Evolutionary conservation across 2,113 vertebrate genomes (phyloP).

Genomic region (Muscicapa adusta): DNA sequence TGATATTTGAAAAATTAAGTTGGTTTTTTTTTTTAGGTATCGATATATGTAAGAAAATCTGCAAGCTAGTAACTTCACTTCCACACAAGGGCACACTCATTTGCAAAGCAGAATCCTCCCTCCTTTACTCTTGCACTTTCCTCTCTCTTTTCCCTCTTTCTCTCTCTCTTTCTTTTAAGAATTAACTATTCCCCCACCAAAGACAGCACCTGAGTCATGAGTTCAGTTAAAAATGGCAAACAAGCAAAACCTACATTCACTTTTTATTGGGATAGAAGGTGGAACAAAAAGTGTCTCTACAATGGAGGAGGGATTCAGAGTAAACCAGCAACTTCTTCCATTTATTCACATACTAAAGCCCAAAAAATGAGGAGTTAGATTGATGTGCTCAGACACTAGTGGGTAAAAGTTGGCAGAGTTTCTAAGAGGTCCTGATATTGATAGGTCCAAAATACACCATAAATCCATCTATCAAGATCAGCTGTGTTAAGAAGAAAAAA

Average conservation of each 20-base stretch:
- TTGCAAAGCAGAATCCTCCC: neutral
- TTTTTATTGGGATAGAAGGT: neutral
- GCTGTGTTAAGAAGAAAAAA: neutral
- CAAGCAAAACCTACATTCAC: neutral
- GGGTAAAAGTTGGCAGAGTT: neutral
- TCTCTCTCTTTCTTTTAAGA: neutral
- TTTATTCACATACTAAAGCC: neutral
- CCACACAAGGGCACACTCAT: neutral
- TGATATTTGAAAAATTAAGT: neutral
- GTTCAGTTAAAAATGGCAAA: neutral
- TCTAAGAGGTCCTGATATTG: neutral
- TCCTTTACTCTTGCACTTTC: neutral
- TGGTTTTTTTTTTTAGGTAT: neutral
- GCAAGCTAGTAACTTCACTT: neutral
- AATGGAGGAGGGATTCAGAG: neutral
- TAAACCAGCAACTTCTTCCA: neutral
- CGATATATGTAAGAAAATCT: neutral
- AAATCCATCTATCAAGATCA: neutral
- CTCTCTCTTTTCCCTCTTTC: neutral
- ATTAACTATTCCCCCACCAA: neutral
- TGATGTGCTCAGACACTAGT: neutral
- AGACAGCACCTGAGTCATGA: neutral
- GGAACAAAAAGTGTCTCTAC: neutral
- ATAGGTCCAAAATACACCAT: neutral
- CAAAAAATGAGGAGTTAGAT: neutral